These are phyloP conservation scores for Egretta garzetta DNA, from an alignment of 2,113 vertebrate species.

Conservation along the genomic window DNA sequence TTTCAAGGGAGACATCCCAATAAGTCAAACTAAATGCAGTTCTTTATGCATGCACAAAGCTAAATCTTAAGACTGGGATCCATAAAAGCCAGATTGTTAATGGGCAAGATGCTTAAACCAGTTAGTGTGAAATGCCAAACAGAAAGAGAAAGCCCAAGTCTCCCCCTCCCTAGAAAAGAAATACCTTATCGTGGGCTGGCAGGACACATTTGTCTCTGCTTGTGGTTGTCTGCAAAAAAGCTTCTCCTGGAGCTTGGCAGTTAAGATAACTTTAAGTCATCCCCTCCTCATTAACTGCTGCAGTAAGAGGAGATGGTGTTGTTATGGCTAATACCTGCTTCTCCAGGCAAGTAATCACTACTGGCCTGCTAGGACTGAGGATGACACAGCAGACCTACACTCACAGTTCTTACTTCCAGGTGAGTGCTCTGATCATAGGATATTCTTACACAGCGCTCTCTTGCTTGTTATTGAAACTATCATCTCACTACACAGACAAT, in stretches of 20 bases:
- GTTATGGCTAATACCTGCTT: background rate
- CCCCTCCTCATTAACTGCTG: background rate
- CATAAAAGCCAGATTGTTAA: background rate
- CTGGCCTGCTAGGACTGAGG: background rate
- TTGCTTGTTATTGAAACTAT: background rate
- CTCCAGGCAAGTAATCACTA: background rate
- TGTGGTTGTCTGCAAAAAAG: background rate
- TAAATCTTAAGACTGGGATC: background rate
- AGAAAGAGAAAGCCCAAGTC: background rate
- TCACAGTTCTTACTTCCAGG: background rate
- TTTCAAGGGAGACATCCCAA: background rate
- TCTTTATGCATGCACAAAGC: background rate
- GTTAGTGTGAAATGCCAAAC: background rate
- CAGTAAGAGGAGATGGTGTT: background rate
- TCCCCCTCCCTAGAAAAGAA: background rate
- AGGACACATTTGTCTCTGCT: background rate
- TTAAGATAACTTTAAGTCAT: background rate
- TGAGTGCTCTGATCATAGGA: background rate
- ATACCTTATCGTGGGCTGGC: rapidly evolving
- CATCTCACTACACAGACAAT: background rate
- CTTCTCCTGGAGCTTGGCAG: background rate
- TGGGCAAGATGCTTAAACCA: background rate
- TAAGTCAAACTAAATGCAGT: background rate
- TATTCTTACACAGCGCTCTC: background rate
- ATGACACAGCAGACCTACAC: background rate